Conservation (phyloP, 2,113 vertebrate genomes). For the Notechis scutatus region DNA sequence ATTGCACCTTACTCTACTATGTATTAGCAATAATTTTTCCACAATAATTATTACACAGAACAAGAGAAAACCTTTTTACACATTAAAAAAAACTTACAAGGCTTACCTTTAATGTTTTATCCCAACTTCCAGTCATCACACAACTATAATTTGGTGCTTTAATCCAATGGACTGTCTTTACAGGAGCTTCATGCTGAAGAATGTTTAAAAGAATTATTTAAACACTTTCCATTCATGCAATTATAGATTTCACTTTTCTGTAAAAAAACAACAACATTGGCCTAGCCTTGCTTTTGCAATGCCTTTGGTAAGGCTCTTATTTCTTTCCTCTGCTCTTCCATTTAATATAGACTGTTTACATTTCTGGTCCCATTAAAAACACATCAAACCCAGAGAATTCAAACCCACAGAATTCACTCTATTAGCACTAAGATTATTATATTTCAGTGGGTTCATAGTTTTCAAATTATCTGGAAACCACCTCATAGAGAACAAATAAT, state of each 20-base stretch:
- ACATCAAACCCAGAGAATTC: neutral
- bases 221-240: neutral
- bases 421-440: neutral
- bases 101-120: constrained; percentile 93
- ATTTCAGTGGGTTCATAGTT: neutral
- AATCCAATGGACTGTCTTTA: constrained; percentile 97
- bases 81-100: neutral
- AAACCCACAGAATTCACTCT: too few relatives aligned
- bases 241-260: neutral
- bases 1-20: neutral
- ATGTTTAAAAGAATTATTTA: neutral
- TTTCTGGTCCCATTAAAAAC: neutral
- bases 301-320: neutral
- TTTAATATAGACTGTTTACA: neutral
- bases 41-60: neutral
- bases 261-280: neutral
- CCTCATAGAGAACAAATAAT: neutral
- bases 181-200: constrained; percentile 90
- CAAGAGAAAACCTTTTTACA: neutral
- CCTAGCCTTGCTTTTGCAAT: neutral
- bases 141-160: constrained; percentile 98
- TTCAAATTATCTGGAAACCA: neutral
- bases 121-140: constrained; percentile 98
- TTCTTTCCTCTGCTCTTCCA: neutral
- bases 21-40: neutral